Evolutionary conservation across 2,113 vertebrate genomes (phyloP), one percentile per base, ranked within the genome.

Genomic region (Sinocyclocheilus rhinocerous): DNA sequence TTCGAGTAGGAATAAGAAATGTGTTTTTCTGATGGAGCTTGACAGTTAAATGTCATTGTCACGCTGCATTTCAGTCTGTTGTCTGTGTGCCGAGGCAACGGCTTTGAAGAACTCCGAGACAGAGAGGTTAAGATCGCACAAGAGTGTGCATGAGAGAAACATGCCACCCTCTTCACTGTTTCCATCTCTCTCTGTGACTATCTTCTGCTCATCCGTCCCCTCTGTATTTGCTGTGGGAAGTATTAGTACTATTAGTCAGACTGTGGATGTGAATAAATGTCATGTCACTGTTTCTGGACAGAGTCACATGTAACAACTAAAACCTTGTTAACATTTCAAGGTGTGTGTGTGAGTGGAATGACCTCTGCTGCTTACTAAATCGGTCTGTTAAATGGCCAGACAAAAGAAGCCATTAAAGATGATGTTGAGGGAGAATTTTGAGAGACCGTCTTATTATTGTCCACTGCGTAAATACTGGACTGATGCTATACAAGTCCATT

Each of bases 251-350:
- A 82, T 76, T 52, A 36, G n/a, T 87, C 72, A 65, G 70, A 24
- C 22, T 76, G 18, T 77, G 33, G 24, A 10, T 59, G 83, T 79
- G 85, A 79, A 75, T 59, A 86, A 90, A 89, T 89, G 89, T 89
- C 88, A 92, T 61, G 67, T 76, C 48, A 22, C 69, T 79, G 87
- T 89, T 89, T 86, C 52, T 82, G 48, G 57, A 72, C 85, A 84
- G 65, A 85, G 78, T 87, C 87, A 85, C 81, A 85, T 87, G 65
- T 83, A 76, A 69, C 61, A 87, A 88, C 15, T 82, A 57, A 67
- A 88, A 87, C 76, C 78, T 90, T 26, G 90, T 93, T 90, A 88
- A 88, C 85, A 90, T 92, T 45, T 89, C 50, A 92, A 90, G 42
- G 29, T 89, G 79, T 1, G 10, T 12, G 29, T 88, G 39, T 76